phyloP scores from a whole-genome alignment of 2,797 vertebrate genomes.

The Coreius guichenoti region DNA sequence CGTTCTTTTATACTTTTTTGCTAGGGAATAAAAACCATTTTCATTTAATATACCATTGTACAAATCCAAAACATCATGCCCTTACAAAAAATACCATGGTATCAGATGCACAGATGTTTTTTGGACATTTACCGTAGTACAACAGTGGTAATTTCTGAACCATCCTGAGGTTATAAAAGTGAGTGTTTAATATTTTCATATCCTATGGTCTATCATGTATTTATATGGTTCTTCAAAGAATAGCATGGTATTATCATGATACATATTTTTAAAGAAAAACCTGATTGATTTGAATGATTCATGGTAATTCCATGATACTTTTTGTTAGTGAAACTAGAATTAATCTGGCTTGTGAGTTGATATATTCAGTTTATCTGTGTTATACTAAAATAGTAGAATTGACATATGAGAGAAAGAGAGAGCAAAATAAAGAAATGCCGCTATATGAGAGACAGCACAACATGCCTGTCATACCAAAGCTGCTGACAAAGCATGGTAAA shows the following conservation, averaged over 20 bases:
- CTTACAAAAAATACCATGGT: background rate
- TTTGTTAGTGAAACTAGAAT: constrained; percentile 6
- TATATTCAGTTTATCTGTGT: background rate
- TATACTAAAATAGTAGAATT: background rate
- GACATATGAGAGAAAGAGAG: background rate
- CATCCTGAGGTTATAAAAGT: background rate
- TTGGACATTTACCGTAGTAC: background rate
- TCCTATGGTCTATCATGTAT: background rate
- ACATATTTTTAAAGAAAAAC: background rate
- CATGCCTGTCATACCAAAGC: constrained; percentile 45
- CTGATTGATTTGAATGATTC: too few relatives aligned
- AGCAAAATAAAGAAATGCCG: background rate
- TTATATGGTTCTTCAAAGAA: background rate
- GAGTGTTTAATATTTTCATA: background rate
- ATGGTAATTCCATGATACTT: background rate
- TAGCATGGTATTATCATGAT: background rate
- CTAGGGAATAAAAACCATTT: too few relatives aligned
- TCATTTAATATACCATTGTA: background rate
- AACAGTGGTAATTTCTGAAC: background rate
- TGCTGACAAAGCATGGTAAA: constrained; percentile 49
- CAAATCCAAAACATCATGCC: background rate
- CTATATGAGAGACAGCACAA: constrained; percentile 17
- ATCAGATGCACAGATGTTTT: background rate
- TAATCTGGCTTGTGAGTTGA: constrained; percentile 13
- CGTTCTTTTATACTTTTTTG: too few relatives aligned